Base-by-base conservation (phyloP, 2,113 vertebrate genomes). In the Phoenicopterus ruber region DNA sequence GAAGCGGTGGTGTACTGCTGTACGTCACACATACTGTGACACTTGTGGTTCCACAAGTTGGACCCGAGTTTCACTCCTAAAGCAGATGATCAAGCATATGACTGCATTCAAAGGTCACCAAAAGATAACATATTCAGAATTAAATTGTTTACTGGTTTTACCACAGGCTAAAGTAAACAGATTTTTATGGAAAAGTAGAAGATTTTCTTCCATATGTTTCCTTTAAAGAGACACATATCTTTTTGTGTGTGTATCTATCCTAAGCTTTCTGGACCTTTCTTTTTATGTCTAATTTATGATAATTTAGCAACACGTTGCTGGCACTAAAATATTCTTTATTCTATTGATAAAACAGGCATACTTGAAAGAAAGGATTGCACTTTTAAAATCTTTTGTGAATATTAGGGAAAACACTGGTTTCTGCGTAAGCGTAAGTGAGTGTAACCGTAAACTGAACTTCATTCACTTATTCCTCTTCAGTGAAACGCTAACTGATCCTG, bases 11-110 rank as follows among this genome's bases (percentile, higher is more conserved):
- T 50, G 11, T 25, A 6, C 8, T 36, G 21, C 25, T 38, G 12
- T 34, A 78, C 28, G 40, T 74, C 49, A 40, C 13, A 36, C 20
- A 13, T 10, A 22, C 8, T 5, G 8, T 57, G 19, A 40, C 1
- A 32, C 11, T 5, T 7, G 12, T 46, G 10, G 5, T 46, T 40
- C 13, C 13, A 62, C 12, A 62, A 42, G 13, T 11, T 5, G 31
- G 38, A 77, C 18, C 2, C 11, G 32, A 36, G 8, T 11, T 29
- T 84, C 32, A 40, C 17, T 36, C 25, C 25, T 69, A 73, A 81
- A 44, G 15, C 3, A 40, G 25, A 13, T 0, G 0, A 14, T 24
- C 0, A 2, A 84, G 36, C 3, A n/a, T 63, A 63, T 59, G 47
- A 34, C 12, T 46, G 17, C 4, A 50, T 72, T 86, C 28, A 49